Conservation (phyloP, 2,113 vertebrate species). For the Gallinago media region DNA sequence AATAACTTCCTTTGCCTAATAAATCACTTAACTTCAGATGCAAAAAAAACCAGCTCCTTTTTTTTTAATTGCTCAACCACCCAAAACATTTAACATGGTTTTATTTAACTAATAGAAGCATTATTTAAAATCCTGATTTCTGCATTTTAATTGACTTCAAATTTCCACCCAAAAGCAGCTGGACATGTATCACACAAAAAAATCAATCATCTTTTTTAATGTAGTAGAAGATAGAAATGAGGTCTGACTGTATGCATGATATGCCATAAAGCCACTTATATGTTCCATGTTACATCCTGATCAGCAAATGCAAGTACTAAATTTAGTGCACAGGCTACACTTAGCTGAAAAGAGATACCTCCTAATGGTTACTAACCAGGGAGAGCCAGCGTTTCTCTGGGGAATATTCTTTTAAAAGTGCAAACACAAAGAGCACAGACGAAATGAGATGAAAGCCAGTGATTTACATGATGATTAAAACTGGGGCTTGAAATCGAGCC, state of each 20-base stretch:
- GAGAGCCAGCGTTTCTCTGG: conserved; percentile 1
- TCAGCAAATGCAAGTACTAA: conserved; percentile 11
- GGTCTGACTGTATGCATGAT: background rate
- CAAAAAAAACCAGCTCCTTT: background rate
- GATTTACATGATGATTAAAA: conserved; percentile 22
- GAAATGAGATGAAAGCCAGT: background rate
- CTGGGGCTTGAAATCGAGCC: background rate
- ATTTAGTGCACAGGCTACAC: conserved; percentile 35
- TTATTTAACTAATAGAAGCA: background rate
- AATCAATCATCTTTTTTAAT: background rate
- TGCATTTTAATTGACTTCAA: background rate
- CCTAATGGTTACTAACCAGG: conserved; percentile 2
- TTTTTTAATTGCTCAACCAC: background rate
- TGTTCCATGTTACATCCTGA: conserved; percentile 26
- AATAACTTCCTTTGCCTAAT: conserved; percentile 30
- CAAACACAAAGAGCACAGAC: conserved; percentile 31
- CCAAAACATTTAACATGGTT: background rate
- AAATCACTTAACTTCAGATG: conserved; percentile 18
- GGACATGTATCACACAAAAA: background rate
- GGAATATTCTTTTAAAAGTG: conserved; percentile 25
- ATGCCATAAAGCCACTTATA: conserved; percentile 16
- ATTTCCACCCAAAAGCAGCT: background rate
- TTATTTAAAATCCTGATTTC: background rate
- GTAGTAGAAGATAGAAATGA: background rate
- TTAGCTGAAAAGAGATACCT: conserved; percentile 50